Conservation (phyloP, 2,888 invertebrate species). For the Cloeon dipterum region DNA sequence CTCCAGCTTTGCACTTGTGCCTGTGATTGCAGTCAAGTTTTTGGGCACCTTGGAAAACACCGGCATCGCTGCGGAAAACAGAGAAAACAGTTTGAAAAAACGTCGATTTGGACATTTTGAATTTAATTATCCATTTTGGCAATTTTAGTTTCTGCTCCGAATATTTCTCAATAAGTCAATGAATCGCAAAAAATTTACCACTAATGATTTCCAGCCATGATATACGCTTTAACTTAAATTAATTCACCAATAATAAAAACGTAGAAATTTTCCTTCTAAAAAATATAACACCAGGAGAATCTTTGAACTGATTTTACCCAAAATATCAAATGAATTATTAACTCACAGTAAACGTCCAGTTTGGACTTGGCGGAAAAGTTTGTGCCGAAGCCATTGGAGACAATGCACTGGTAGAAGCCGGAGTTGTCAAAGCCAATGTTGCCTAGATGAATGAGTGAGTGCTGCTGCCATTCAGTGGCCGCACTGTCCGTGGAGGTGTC, state of each 20-base stretch:
- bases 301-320: no score
- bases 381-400: conserved; percentile 69
- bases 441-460: conserved; percentile 46
- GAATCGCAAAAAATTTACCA: no score
- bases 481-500: conserved; percentile 23
- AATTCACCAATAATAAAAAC: no score
- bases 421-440: conserved; percentile 60
- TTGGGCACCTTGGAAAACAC: conserved; percentile 62
- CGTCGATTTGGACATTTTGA: background rate
- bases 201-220: no score
- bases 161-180: no score
- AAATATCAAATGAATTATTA: no score
- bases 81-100: conserved; percentile 6
- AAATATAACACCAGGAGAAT: no score
- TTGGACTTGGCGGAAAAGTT: conserved; percentile 71
- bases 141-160: no score
- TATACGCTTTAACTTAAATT: no score
- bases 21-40: conserved; percentile 64
- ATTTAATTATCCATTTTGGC: background rate
- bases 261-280: no score
- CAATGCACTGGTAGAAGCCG: conserved; percentile 83
- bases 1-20: conserved; percentile 65
- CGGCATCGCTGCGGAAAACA: conserved; percentile 49
- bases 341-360: conserved; percentile 59
- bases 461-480: conserved; percentile 21